phyloP scores from a whole-genome alignment of 2,888 invertebrate species.

The Pollenia labialis region DNA sequence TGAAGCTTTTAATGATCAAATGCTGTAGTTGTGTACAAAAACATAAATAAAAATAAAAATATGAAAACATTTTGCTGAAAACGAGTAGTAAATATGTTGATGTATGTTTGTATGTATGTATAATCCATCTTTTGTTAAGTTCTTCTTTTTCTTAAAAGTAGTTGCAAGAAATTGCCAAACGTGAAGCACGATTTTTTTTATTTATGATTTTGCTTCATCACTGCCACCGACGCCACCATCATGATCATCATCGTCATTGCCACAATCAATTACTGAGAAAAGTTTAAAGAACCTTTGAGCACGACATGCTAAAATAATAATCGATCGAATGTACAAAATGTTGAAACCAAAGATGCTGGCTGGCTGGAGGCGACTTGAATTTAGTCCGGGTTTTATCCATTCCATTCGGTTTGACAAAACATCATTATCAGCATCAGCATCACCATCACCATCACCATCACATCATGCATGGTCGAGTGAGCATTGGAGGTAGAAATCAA shows the following conservation, averaged over 20 bases:
- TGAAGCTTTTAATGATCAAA: no score
- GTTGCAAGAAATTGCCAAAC: slow-evolving; percentile 63
- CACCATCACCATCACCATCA: slow-evolving; percentile 5
- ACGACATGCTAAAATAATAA: slow-evolving; percentile 53
- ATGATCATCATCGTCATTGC: slow-evolving; percentile 12
- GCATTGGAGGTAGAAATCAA: slow-evolving; percentile 61
- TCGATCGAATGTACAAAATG: slow-evolving; percentile 44
- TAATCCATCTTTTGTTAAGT: not conserved
- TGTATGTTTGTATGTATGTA: not conserved
- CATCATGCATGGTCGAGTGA: not conserved
- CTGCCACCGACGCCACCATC: slow-evolving; percentile 22
- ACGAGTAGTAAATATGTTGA: no score
- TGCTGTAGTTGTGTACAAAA: no score
- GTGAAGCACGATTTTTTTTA: slow-evolving; percentile 69
- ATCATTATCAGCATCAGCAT: slow-evolving; percentile 15
- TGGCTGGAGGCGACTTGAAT: not conserved
- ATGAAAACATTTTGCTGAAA: no score
- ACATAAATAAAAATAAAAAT: no score
- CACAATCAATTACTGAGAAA: slow-evolving; percentile 57
- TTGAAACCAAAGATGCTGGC: slow-evolving; percentile 58
- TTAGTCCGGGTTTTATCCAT: not conserved
- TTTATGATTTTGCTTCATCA: slow-evolving; percentile 57
- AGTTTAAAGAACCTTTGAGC: slow-evolving; percentile 65
- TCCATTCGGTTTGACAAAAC: slow-evolving; percentile 50
- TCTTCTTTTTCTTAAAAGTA: slow-evolving; percentile 4